Evolutionary conservation across 2,797 vertebrate species (phyloP), one percentile per base, ranked within the genome.

Genomic region (Sphenopsis melanotis): DNA sequence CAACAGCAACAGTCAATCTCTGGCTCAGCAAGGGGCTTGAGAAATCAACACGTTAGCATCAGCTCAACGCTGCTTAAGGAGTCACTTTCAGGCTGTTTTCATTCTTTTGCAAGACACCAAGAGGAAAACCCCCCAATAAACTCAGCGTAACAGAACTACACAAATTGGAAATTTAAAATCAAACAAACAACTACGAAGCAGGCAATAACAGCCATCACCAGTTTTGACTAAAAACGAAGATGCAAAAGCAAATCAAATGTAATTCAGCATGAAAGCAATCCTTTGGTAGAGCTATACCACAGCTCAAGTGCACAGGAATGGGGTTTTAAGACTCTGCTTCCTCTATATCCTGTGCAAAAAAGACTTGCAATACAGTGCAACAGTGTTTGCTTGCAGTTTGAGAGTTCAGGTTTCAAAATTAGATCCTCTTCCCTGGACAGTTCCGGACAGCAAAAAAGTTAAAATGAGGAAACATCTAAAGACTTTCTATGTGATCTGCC

Each of bases 61-160:
- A 86, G 55, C 47, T 55, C 29, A 19, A 2, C 0, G 0, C 3
- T 4, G 15, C 13, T 27, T 44, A 8, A 18, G 2, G 41, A 75
- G 27, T 4, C n/a, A 23, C n/a, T 3, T 24, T 53, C 10, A 7
- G 50, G 57, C 39, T 15, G 14, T 8, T 90, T 11, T 17, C 13
- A 30, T 41, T 0, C 65, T 60, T 74, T 32, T 16, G 11, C 11
- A 32, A 41, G 80, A 27, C 5, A 18, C 44, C 37, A 60, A 29
- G 1, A 60, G 41, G 47, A 23, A 63, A 30, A 37, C 5, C 13
- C 41, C 64, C 37, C 47, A 29, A 30, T 10, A 37, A 59, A 59
- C 9, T 29, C 74, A 24, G 32, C 27, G 59, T 30, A 65, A 52
- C 59, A 15, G 7, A 76, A 49, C 0, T 2, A 34, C 26, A 26